phyloP scores from a whole-genome alignment of 2,113 vertebrate genomes.

The Anoura caudifer region DNA sequence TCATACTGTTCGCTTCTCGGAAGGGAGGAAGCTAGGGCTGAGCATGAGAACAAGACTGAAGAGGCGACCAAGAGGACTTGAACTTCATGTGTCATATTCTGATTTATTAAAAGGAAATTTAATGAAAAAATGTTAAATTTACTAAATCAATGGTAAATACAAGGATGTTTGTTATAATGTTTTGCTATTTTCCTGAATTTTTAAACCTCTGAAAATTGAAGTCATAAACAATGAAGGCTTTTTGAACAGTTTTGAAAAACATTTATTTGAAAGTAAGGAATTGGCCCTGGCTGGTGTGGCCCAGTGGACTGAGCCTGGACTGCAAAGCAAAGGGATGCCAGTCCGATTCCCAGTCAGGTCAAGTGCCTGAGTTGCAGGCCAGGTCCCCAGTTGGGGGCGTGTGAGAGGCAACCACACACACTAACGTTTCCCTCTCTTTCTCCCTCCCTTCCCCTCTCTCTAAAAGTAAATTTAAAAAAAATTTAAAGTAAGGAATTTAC shows the following conservation, averaged over 20 bases:
- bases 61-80: not conserved
- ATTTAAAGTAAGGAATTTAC: not conserved
- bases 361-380: too few species aligned
- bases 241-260: not conserved
- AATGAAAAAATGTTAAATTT: not conserved
- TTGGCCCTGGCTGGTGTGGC: not conserved
- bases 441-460: too few species aligned
- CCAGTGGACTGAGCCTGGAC: not conserved
- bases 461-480: not conserved
- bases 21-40: not conserved
- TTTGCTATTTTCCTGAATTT: not conserved
- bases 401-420: not conserved
- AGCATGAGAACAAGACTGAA: not conserved
- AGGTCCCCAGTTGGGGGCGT: not conserved
- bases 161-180: not conserved
- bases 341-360: not conserved
- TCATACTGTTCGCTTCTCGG: not conserved
- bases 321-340: not conserved
- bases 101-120: not conserved
- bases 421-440: too few species aligned
- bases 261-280: not conserved
- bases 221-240: not conserved
- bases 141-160: not conserved
- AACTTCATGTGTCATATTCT: not conserved
- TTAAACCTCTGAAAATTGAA: not conserved